Percentiles rank a stretch among this genome's conserved stretches.
Conservation (phyloP, 2,888 invertebrate genomes). For the Acrobasis repandana region DNA sequence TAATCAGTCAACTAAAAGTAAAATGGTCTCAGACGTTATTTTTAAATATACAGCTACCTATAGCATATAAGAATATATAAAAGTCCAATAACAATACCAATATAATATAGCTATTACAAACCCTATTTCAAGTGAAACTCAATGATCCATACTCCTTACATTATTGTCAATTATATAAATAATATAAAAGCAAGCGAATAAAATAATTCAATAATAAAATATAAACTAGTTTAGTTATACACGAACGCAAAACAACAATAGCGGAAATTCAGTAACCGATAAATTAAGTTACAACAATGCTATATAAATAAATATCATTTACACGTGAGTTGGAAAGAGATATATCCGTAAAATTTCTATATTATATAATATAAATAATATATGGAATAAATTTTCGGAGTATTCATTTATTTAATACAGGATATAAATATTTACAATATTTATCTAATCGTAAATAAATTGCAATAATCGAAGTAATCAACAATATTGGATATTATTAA, state of each 20-base stretch:
- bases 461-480: too few species aligned
- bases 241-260: neutral
- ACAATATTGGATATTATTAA: too few species aligned
- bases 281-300: constrained; percentile 1
- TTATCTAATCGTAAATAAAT: too few species aligned
- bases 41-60: too few species aligned
- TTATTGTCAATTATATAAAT: neutral
- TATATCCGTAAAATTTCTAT: neutral
- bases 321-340: neutral
- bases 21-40: too few species aligned
- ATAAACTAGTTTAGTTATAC: neutral
- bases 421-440: too few species aligned
- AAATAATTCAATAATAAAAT: neutral
- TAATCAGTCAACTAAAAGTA: too few species aligned
- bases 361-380: neutral
- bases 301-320: constrained; percentile 1
- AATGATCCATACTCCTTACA: neutral
- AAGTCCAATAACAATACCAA: neutral
- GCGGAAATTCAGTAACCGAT: constrained; percentile 7
- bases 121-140: neutral
- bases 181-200: neutral
- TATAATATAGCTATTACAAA: neutral
- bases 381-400: too few species aligned
- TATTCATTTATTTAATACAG: too few species aligned
- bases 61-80: neutral